These are phyloP conservation scores for Tetramorium simillimum DNA, from an alignment of 1,140 invertebrate genomes.

Conservation along the genomic window DNA sequence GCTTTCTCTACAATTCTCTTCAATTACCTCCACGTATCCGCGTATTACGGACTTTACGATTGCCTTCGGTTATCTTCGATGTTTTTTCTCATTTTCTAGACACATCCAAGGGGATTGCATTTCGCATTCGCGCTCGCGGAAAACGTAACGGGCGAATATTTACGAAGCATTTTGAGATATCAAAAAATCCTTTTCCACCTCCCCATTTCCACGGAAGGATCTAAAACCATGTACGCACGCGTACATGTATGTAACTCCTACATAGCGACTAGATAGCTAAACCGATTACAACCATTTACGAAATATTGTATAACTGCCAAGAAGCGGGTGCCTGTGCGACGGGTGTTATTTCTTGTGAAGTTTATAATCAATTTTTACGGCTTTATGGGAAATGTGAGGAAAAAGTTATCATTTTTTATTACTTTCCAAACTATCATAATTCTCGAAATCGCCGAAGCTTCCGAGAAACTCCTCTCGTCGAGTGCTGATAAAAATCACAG, in stretches of 20 bases:
- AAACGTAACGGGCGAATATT: conserved; percentile 10
- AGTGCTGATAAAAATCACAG: not conserved
- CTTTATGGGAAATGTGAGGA: not conserved
- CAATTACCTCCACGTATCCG: not conserved
- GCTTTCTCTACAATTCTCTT: conserved; percentile 18
- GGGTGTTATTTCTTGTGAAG: not conserved
- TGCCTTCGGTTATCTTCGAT: not conserved
- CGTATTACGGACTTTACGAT: not conserved
- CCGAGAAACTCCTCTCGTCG: not conserved
- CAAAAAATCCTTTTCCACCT: conserved; percentile 1
- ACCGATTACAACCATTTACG: conserved; percentile 19
- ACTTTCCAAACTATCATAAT: not conserved
- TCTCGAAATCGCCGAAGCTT: not conserved
- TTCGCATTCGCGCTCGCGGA: not conserved
- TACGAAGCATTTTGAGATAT: conserved; percentile 20
- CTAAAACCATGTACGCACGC: not conserved
- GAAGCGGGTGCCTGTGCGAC: not conserved
- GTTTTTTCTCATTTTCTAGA: not conserved
- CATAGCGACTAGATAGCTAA: not conserved
- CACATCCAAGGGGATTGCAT: not conserved
- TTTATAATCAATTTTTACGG: not conserved
- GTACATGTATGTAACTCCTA: not conserved
- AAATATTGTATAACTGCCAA: not conserved
- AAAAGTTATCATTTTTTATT: not conserved
- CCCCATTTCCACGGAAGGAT: not conserved